Conservation (phyloP, 2,797 vertebrate species). For the Eulemur mongoz region DNA sequence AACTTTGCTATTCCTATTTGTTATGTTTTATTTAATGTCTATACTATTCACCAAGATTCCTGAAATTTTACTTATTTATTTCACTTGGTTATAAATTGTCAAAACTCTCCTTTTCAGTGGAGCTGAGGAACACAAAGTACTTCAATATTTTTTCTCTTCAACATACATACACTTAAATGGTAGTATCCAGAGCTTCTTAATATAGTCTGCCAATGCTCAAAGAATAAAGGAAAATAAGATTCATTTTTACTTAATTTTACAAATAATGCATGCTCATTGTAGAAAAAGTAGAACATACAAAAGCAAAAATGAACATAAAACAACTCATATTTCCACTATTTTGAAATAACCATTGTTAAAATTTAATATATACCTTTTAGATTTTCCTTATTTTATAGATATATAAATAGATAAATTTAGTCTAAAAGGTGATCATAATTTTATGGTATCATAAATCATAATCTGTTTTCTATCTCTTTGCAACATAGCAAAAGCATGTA, state of each 20-base stretch:
- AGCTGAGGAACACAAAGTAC: neutral
- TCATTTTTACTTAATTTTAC: neutral
- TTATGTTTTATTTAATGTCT: neutral
- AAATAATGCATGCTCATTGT: neutral
- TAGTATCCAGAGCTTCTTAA: neutral
- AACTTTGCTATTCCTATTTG: neutral
- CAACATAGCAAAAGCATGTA: neutral
- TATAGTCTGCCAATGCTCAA: neutral
- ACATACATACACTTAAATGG: neutral
- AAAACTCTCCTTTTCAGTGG: neutral
- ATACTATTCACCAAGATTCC: neutral
- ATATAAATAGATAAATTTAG: neutral
- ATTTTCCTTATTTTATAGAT: neutral
- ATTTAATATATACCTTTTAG: neutral
- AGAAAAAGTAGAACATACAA: conserved; percentile 34
- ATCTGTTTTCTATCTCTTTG: neutral
- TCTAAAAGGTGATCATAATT: neutral
- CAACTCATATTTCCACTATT: conserved; percentile 51
- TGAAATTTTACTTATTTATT: conserved; percentile 16
- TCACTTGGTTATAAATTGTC: neutral
- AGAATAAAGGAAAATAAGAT: conserved; percentile 12
- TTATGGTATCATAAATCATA: neutral
- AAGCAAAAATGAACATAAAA: conserved; percentile 25
- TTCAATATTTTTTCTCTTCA: neutral
- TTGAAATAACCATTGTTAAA: conserved; percentile 61